phyloP scores from a whole-genome alignment of 1,140 invertebrate genomes.

The Lerema accius region DNA sequence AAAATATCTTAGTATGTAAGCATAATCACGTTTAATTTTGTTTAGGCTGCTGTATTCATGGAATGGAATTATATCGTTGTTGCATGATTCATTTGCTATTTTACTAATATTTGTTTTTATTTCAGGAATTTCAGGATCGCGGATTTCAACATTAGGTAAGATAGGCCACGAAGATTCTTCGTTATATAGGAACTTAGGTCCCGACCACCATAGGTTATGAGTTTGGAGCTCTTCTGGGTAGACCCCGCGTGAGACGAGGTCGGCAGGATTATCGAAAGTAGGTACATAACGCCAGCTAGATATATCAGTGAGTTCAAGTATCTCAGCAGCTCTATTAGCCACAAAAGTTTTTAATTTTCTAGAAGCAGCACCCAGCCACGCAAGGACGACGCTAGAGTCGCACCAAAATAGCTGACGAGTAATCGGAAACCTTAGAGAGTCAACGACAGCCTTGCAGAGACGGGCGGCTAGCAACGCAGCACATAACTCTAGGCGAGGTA shows the following conservation, averaged over 20 bases:
- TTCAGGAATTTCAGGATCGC: not conserved
- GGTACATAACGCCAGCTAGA: slow-evolving; percentile 29
- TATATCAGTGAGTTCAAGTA: slow-evolving; percentile 10
- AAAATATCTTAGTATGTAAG: not conserved
- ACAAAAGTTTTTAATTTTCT: slow-evolving; percentile 12
- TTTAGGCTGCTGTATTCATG: not conserved
- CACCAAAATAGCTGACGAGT: not conserved
- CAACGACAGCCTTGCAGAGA: not conserved
- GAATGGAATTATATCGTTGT: not conserved
- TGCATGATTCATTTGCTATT: not conserved
- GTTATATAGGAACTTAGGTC: slow-evolving; percentile 17
- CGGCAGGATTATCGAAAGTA: slow-evolving; percentile 28
- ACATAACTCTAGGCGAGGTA: slow-evolving; percentile 2
- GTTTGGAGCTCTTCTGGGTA: not conserved
- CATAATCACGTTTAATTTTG: no score
- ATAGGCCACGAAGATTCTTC: not conserved
- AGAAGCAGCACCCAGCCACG: not conserved
- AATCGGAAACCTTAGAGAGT: not conserved
- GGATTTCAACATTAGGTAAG: not conserved
- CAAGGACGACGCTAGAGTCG: slow-evolving; percentile 1
- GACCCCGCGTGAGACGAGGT: slow-evolving; percentile 32
- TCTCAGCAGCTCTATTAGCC: slow-evolving; percentile 4
- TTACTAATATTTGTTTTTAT: slow-evolving; percentile 1
- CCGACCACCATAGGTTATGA: slow-evolving; percentile 29
- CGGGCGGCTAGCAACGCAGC: not conserved